These are phyloP conservation scores for Podilymbus podiceps DNA, from an alignment of 2,113 vertebrate species.

Conservation along the genomic window DNA sequence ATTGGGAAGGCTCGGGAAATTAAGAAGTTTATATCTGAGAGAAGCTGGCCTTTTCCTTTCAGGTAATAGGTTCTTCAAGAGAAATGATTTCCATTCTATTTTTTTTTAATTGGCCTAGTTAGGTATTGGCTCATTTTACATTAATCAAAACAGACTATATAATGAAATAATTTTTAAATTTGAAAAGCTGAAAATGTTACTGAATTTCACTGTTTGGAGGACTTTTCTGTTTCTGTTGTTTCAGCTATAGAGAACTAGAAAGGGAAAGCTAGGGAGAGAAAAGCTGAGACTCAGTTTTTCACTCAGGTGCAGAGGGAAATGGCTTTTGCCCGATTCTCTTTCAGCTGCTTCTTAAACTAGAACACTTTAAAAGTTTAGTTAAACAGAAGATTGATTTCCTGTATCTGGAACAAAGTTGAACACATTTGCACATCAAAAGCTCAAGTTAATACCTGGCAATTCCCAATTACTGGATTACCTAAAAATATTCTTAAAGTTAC, in stretches of 20 bases:
- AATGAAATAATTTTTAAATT: background rate
- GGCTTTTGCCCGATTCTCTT: background rate
- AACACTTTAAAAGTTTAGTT: background rate
- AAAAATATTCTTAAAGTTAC: background rate
- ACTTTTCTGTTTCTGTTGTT: background rate
- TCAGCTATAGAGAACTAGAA: background rate
- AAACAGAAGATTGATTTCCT: background rate
- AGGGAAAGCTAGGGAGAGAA: background rate
- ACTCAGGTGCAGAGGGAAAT: background rate
- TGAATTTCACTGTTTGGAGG: background rate
- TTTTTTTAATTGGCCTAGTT: background rate
- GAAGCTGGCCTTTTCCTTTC: background rate
- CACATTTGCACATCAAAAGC: background rate
- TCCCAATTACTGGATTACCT: background rate
- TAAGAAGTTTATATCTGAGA: background rate
- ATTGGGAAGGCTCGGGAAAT: background rate
- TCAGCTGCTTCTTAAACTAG: background rate
- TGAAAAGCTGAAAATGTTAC: background rate
- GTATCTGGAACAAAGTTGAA: background rate
- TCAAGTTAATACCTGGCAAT: background rate
- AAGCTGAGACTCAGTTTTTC: background rate
- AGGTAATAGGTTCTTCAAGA: background rate
- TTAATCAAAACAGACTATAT: background rate
- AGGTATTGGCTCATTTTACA: background rate
- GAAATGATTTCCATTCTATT: background rate